These are phyloP conservation scores for Capitulum mitella DNA, from an alignment of 2,888 invertebrate species.

Conservation along the genomic window DNA sequence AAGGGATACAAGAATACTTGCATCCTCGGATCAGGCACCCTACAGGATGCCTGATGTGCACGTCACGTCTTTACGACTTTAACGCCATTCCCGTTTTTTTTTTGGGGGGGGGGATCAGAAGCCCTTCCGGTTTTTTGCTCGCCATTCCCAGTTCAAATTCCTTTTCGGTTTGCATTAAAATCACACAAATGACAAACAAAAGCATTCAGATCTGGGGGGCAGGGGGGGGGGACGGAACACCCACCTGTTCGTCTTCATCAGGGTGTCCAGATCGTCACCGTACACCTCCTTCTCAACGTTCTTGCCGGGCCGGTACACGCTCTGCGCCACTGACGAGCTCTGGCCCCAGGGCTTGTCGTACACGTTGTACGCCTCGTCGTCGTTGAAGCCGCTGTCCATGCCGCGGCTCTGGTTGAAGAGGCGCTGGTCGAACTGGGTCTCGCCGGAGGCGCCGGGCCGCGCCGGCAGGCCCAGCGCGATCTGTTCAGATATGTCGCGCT, in stretches of 20 bases:
- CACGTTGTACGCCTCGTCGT: conserved; percentile 95
- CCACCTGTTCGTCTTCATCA: conserved; percentile 75
- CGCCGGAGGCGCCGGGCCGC: conserved; percentile 58
- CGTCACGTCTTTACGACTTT: no score
- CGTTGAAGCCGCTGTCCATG: conserved; percentile 90
- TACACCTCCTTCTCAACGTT: conserved; percentile 85
- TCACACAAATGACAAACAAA: no score
- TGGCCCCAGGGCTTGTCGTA: conserved; percentile 98
- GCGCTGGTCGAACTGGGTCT: conserved; percentile 87
- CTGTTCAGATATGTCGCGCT: conserved; percentile 96
- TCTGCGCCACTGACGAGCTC: conserved; percentile 71
- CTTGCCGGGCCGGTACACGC: conserved; percentile 80
- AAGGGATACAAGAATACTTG: no score
- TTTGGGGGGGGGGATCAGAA: no score
- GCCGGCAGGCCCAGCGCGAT: conserved; percentile 94
- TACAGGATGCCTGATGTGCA: no score
- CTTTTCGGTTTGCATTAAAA: no score
- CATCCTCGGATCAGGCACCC: no score
- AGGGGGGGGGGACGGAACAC: no score
- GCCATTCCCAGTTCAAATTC: no score
- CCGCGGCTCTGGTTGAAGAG: conserved; percentile 89
- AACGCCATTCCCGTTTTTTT: no score
- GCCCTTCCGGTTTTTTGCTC: no score
- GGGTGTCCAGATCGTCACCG: conserved; percentile 78
- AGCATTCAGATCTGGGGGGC: no score